Evolutionary conservation across 2,797 vertebrate species (phyloP).

Genomic region (Lutjanus campechanus): DNA sequence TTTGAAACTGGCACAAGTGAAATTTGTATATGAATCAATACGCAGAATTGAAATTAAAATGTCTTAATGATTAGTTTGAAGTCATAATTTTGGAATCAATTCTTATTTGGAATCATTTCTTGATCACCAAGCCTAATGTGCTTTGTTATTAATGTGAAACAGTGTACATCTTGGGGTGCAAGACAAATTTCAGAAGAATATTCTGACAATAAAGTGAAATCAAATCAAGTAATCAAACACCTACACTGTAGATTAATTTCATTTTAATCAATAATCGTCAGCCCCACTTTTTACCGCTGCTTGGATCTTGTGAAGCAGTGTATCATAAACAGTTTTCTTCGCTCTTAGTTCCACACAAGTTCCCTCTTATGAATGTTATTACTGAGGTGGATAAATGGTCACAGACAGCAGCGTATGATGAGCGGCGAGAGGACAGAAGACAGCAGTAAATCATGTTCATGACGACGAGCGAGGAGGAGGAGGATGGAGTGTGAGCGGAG

Average conservation of each 20-base stretch:
- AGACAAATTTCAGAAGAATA: too few species aligned
- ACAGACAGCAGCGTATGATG: slow-evolving; percentile 36
- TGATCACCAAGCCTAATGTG: too few species aligned
- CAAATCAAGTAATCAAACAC: background rate
- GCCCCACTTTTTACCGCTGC: background rate
- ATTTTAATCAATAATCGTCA: slow-evolving; percentile 7
- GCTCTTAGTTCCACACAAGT: background rate
- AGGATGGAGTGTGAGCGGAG: slow-evolving; percentile 32
- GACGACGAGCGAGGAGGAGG: slow-evolving; percentile 31
- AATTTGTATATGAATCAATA: too few species aligned
- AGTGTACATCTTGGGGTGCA: too few species aligned
- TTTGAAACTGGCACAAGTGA: too few species aligned
- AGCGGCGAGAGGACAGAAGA: slow-evolving; percentile 48
- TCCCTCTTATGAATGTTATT: background rate
- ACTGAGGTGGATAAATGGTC: slow-evolving; percentile 28
- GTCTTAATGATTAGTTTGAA: too few species aligned
- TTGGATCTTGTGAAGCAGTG: slow-evolving; percentile 1
- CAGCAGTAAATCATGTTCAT: slow-evolving; percentile 43
- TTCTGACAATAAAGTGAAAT: too few species aligned
- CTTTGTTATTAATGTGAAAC: too few species aligned
- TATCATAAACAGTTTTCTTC: background rate
- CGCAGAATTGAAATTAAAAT: too few species aligned
- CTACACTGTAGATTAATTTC: background rate
- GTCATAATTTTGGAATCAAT: too few species aligned
- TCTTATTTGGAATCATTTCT: too few species aligned